phyloP scores from a whole-genome alignment of 2,888 invertebrate genomes.

The Listrodromus nycthemerus region DNA sequence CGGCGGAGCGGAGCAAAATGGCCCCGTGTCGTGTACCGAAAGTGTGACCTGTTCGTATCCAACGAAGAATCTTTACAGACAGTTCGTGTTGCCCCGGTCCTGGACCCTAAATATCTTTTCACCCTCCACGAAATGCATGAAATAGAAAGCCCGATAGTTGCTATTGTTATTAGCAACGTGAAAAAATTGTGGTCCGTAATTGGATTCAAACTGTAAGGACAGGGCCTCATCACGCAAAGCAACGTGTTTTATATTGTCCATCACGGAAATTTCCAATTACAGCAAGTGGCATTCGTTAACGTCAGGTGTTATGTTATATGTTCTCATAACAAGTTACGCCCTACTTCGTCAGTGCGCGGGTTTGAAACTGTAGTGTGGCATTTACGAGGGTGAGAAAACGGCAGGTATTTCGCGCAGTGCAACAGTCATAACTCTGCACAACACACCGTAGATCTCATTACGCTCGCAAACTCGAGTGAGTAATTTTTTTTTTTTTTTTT shows the following conservation, averaged over 20 bases:
- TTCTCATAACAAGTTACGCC: conserved; percentile 49
- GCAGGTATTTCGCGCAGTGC: conserved; percentile 11
- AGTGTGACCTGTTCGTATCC: background rate
- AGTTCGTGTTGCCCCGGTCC: no score
- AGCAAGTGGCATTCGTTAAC: conserved; percentile 35
- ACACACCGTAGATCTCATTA: conserved; percentile 56
- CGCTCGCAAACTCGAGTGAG: conserved; percentile 32
- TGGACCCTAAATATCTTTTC: no score
- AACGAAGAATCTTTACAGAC: background rate
- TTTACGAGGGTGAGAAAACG: conserved; percentile 17
- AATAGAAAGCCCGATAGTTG: background rate
- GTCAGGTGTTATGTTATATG: conserved; percentile 20
- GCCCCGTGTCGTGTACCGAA: background rate
- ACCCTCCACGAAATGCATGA: background rate
- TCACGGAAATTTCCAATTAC: conserved; percentile 61
- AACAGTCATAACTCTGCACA: conserved; percentile 54
- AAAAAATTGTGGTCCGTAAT: background rate
- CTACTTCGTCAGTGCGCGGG: conserved; percentile 15
- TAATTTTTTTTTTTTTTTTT: conserved; percentile 37
- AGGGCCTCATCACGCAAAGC: conserved; percentile 38
- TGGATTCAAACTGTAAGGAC: background rate
- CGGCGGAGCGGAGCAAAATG: no score
- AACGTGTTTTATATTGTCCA: conserved; percentile 53
- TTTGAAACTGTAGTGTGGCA: background rate
- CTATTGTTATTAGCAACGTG: background rate